phyloP scores from a whole-genome alignment of 1,140 invertebrate species.

The Solenopsis fugax region DNA sequence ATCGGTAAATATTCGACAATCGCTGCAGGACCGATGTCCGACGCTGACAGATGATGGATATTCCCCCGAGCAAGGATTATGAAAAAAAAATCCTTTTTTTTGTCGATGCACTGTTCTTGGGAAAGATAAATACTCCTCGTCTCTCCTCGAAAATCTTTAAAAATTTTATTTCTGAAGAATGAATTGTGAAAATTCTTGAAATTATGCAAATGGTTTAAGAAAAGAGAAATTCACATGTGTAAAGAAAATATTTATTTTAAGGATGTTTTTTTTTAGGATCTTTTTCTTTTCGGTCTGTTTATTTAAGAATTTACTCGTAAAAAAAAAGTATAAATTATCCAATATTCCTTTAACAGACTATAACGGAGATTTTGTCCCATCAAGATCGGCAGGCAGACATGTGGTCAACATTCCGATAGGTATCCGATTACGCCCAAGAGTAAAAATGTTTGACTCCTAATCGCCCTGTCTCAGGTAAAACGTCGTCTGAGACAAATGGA shows the following conservation, averaged over 20 bases:
- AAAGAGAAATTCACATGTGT: background rate
- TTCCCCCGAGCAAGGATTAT: background rate
- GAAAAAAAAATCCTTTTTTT: background rate
- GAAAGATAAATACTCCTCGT: background rate
- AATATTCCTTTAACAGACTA: background rate
- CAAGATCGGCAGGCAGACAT: background rate
- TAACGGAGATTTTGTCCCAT: background rate
- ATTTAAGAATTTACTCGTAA: background rate
- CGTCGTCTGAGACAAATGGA: background rate
- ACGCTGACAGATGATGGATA: background rate
- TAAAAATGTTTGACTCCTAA: constrained; percentile 20
- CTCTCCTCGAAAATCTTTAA: background rate
- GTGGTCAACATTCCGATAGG: constrained; percentile 12
- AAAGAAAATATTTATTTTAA: background rate
- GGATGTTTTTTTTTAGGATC: background rate
- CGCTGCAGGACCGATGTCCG: background rate
- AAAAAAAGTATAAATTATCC: background rate
- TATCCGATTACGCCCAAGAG: background rate
- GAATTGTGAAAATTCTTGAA: background rate
- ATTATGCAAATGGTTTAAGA: background rate
- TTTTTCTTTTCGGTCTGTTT: background rate
- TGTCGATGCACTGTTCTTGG: background rate
- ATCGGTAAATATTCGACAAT: background rate
- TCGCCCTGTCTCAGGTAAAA: constrained; percentile 32
- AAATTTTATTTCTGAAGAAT: background rate